A percentile compares a stretch with the other conserved stretches of the same genome.
phyloP scores from a whole-genome alignment of 2,888 invertebrate genomes.

The Epistrophe eligans region DNA sequence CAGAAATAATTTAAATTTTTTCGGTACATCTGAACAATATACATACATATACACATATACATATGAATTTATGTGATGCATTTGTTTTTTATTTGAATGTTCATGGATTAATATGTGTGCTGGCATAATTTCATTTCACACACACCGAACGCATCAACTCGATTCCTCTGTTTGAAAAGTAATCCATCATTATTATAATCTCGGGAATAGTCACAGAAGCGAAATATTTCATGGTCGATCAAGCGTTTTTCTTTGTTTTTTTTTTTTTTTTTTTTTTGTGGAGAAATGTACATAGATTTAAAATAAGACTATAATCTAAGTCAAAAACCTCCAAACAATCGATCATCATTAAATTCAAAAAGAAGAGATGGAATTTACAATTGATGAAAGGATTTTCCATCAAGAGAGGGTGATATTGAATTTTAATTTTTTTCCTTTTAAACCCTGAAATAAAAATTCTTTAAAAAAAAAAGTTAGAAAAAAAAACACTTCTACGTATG shows the following conservation, averaged over 20 bases:
- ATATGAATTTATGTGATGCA: background rate
- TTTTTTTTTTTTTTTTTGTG: too few relatives aligned
- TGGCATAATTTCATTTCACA: slow-evolving; percentile 36
- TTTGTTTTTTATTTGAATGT: slow-evolving; percentile 45
- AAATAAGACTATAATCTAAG: background rate
- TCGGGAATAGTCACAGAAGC: background rate
- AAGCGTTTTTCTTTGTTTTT: background rate
- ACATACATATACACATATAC: too few relatives aligned
- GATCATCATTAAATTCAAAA: slow-evolving; percentile 59
- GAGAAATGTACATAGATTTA: slow-evolving; percentile 14
- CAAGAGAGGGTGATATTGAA: slow-evolving; percentile 47
- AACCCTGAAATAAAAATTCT: slow-evolving; percentile 5
- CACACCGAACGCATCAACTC: slow-evolving; percentile 39
- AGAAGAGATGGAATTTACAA: background rate
- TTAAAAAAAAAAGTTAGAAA: background rate
- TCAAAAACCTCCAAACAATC: slow-evolving; percentile 49
- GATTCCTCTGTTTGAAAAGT: slow-evolving; percentile 15
- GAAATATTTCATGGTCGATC: slow-evolving; percentile 53
- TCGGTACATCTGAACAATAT: background rate
- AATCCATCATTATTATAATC: slow-evolving; percentile 68
- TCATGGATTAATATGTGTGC: slow-evolving; percentile 56
- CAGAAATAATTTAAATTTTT: slow-evolving; percentile 24
- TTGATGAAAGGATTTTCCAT: slow-evolving; percentile 50
- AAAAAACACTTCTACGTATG: background rate
- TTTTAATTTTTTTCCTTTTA: slow-evolving; percentile 44